A percentile compares a stretch with the other conserved stretches of the same genome.
These are phyloP conservation scores for Parnassius smintheus DNA, from an alignment of 2,888 invertebrate genomes.

Conservation along the genomic window DNA sequence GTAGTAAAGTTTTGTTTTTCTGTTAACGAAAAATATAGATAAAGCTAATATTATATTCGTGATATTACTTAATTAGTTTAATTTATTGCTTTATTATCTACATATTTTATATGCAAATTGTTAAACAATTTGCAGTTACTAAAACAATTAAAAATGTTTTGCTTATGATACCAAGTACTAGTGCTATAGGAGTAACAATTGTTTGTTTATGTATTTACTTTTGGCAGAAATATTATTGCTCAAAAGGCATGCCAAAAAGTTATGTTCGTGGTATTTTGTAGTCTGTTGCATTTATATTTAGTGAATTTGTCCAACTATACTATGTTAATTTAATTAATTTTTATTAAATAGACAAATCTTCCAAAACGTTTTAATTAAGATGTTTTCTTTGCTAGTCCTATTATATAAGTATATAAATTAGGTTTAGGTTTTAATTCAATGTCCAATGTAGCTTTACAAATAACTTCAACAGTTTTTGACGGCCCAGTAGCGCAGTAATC, in stretches of 20 bases:
- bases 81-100: background rate
- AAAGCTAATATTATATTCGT: background rate
- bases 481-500: too few relatives aligned
- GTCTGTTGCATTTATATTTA: conserved; percentile 57
- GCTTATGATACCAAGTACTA: too few relatives aligned
- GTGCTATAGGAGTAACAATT: too few relatives aligned
- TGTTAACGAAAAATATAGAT: too few relatives aligned
- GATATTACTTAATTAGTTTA: background rate
- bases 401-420: conserved; percentile 47
- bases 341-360: conserved; percentile 16
- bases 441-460: conserved; percentile 27
- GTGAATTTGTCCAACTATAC: conserved; percentile 26
- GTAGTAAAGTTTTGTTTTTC: too few relatives aligned
- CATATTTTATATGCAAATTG: conserved; percentile 45
- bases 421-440: conserved; percentile 29
- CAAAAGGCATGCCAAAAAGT: background rate
- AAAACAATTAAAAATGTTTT: background rate
- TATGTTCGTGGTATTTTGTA: conserved; percentile 35
- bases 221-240: too few relatives aligned
- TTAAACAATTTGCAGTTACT: conserved; percentile 56
- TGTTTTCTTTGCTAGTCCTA: conserved; percentile 47
- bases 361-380: conserved; percentile 16
- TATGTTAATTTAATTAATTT: conserved; percentile 16
- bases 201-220: too few relatives aligned
- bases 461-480: conserved; percentile 14